These are phyloP conservation scores for Lethenteron camtschaticum DNA, from an alignment of 2,113 vertebrate genomes.

Conservation along the genomic window DNA sequence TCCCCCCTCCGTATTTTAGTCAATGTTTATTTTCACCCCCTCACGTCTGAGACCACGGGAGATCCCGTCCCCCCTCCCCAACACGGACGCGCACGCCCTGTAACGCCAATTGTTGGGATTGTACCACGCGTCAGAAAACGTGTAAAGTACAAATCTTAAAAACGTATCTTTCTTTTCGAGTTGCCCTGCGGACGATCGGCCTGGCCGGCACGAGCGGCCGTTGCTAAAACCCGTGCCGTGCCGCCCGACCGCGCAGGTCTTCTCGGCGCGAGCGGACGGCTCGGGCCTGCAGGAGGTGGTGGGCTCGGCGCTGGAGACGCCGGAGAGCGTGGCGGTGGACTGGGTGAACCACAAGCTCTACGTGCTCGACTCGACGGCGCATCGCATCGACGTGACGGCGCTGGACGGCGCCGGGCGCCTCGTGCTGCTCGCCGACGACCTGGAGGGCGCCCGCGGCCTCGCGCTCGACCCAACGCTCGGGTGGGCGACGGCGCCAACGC, in stretches of 20 bases:
- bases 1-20: too few relatives aligned
- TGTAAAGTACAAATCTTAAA: too few relatives aligned
- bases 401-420: conserved; percentile 23
- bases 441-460: conserved; percentile 23
- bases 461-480: conserved; percentile 29
- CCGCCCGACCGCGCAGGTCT: conserved; percentile 17
- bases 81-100: too few relatives aligned
- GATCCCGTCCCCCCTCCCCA: too few relatives aligned
- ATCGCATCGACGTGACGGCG: conserved; percentile 26
- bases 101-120: too few relatives aligned
- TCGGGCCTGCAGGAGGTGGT: conserved; percentile 21
- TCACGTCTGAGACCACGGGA: too few relatives aligned
- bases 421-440: conserved; percentile 28
- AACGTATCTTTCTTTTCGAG: too few relatives aligned
- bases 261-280: conserved; percentile 22
- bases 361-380: conserved; percentile 22
- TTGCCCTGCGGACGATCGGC: too few relatives aligned
- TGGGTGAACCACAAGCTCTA: conserved; percentile 34
- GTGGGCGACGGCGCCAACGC: conserved; percentile 13
- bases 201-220: too few relatives aligned
- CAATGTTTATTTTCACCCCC: too few relatives aligned
- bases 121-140: too few relatives aligned
- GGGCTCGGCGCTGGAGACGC: conserved; percentile 16
- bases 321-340: conserved; percentile 28
- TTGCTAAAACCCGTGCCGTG: too few relatives aligned